Conservation (phyloP, 2,888 invertebrate species). For the Erebia ligea region DNA sequence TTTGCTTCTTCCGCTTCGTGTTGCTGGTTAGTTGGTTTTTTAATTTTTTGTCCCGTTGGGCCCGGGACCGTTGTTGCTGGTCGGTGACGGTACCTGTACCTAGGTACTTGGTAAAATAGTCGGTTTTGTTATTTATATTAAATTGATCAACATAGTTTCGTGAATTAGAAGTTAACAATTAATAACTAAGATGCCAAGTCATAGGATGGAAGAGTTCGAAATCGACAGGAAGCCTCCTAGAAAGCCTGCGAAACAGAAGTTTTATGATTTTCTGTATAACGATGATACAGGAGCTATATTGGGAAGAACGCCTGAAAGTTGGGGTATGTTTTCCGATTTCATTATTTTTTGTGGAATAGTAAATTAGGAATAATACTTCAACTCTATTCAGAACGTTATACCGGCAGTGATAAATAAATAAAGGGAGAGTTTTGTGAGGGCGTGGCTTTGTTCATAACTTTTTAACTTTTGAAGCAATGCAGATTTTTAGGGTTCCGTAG, state of each 20-base stretch:
- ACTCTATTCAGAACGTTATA: not conserved
- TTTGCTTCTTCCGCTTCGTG: no score
- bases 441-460: constrained; percentile 39
- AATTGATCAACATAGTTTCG: not conserved
- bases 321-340: constrained; percentile 70
- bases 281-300: constrained; percentile 70
- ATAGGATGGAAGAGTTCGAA: constrained; percentile 68
- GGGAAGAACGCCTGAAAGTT: constrained; percentile 77
- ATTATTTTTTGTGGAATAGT: not conserved
- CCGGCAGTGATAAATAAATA: not conserved
- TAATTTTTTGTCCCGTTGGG: no score
- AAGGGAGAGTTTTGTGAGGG: constrained; percentile 31
- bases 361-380: not conserved
- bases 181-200: constrained; percentile 48
- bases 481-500: no score
- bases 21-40: no score
- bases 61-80: no score
- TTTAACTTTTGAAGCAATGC: not conserved
- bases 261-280: constrained; percentile 65
- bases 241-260: constrained; percentile 50
- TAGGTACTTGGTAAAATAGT: no score
- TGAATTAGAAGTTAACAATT: constrained; percentile 39
- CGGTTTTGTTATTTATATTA: no score
- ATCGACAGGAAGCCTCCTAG: constrained; percentile 61
- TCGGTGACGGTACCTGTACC: no score